Evolutionary conservation across 1,140 invertebrate genomes (phyloP), one percentile per base, ranked within the genome.

Genomic region (Stegodyphus dumicola): DNA sequence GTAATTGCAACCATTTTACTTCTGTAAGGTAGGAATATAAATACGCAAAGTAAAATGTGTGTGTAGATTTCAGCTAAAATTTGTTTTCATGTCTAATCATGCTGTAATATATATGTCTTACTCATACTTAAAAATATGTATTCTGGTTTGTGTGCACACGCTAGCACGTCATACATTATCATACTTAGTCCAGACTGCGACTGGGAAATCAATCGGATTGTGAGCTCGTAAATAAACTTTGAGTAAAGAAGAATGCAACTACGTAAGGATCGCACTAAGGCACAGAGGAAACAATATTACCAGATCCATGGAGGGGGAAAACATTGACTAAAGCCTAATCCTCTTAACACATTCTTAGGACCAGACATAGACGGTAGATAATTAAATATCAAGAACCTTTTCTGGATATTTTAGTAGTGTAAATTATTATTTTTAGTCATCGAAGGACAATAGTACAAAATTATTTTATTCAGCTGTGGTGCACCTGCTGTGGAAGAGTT

Each of bases 231-330:
- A 70, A 85, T 84, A 84, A 84, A 77, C 76, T 78, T 78, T 77
- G 84, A 85, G 84, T 85, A 85, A 85, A 77, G 49, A 70, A 85
- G 74, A 85, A 71, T 73, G 76, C 65, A 85, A 65, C 84, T 85
- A 85, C 65, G n/a, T 69, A 77, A 85, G 84, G 84, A 77, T 85
- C 49, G 53, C 84, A 85, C 84, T 85, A 85, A 85, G 84, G 84
- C 84, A 85, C 84, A 85, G 69, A 85, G 84, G 84, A 85, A 85
- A 85, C 84, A 85, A 85, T 85, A 85, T 78, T 77, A 77, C 74
- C 75, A 77, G 75, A 85, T 77, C 56, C 69, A 78, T 77, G 74
- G 56, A 49, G 54, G 49, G 84, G 84, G 84, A 66, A 85, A 77
- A 85, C 84, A 85, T 78, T 85, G 84, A 85, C 84, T 85, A 85